Conservation (phyloP, 2,888 invertebrate species). For the Chydorus sphaericus region DNA sequence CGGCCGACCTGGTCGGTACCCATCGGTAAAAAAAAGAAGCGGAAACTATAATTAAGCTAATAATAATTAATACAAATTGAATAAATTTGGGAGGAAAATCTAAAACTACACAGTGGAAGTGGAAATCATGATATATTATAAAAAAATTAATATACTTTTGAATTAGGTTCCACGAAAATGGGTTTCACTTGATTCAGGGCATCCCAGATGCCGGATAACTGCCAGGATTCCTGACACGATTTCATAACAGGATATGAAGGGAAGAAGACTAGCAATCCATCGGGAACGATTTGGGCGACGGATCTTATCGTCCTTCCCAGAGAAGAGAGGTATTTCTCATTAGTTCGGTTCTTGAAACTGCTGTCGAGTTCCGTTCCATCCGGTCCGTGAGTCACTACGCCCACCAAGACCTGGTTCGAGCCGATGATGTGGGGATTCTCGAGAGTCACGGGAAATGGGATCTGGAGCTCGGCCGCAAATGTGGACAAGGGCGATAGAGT, state of each 20-base stretch:
- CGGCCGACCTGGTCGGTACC: too few species aligned
- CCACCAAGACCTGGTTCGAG: conserved; percentile 70
- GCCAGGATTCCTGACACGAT: conserved; percentile 69
- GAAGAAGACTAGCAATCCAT: conserved; percentile 89
- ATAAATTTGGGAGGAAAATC: too few species aligned
- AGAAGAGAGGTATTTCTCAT: conserved; percentile 50
- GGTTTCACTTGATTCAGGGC: conserved; percentile 27
- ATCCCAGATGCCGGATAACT: conserved; percentile 65
- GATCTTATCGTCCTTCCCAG: conserved; percentile 72
- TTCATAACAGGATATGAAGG: conserved; percentile 90
- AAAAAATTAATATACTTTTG: conserved; percentile 10
- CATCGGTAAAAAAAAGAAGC: too few species aligned
- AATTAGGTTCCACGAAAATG: conserved; percentile 3
- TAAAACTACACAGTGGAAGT: too few species aligned
- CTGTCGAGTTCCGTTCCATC: conserved; percentile 35
- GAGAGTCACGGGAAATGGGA: conserved; percentile 60
- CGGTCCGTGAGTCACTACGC: conserved; percentile 47
- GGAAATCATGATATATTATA: too few species aligned
- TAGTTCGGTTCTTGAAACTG: conserved; percentile 35
- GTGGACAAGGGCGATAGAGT: conserved; percentile 85
- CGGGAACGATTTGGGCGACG: conserved; percentile 60
- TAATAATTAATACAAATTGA: too few species aligned
- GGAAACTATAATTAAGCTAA: too few species aligned
- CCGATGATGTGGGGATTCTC: conserved; percentile 92
- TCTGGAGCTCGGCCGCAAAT: conserved; percentile 72